A percentile compares a stretch with the other conserved stretches of the same genome.
phyloP scores from a whole-genome alignment of 2,888 invertebrate genomes.

The Andrena camellia region DNA sequence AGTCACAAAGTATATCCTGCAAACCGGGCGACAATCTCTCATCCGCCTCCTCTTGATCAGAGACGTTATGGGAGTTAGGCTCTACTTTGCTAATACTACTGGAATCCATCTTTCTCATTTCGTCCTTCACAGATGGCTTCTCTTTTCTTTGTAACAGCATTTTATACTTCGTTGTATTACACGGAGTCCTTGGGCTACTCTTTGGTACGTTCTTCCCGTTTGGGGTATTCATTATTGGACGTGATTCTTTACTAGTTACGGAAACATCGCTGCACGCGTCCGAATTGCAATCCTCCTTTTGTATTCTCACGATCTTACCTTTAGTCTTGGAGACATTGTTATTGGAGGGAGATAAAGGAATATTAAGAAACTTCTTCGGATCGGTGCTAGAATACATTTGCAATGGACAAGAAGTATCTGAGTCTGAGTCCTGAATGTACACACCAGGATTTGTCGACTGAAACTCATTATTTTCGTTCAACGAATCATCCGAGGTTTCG shows the following conservation, averaged over 20 bases:
- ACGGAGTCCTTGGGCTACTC: not conserved
- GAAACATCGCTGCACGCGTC: slow-evolving; percentile 10
- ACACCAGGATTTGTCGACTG: slow-evolving; percentile 33
- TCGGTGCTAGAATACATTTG: slow-evolving; percentile 75
- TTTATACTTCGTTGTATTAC: not conserved
- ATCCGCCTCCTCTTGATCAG: slow-evolving; percentile 31
- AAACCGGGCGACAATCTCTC: slow-evolving; percentile 62
- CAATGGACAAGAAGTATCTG: slow-evolving; percentile 72
- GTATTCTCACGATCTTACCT: not conserved
- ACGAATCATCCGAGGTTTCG: slow-evolving; percentile 30
- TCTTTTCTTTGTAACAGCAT: not conserved
- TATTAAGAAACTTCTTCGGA: slow-evolving; percentile 63
- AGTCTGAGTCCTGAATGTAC: slow-evolving; percentile 75
- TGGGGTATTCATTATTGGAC: not conserved
- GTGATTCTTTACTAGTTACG: not conserved
- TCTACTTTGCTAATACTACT: not conserved
- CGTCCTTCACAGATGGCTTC: not conserved
- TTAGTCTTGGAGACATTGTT: not conserved
- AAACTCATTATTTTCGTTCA: slow-evolving; percentile 39
- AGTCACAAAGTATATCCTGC: slow-evolving; percentile 65
- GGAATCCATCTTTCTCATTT: not conserved
- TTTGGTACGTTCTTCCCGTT: not conserved
- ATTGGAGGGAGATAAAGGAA: slow-evolving; percentile 47
- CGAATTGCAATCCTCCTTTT: not conserved
- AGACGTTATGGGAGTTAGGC: slow-evolving; percentile 8